Conservation (phyloP, 2,888 invertebrate species). For the Drosophila kambysellisi region DNA sequence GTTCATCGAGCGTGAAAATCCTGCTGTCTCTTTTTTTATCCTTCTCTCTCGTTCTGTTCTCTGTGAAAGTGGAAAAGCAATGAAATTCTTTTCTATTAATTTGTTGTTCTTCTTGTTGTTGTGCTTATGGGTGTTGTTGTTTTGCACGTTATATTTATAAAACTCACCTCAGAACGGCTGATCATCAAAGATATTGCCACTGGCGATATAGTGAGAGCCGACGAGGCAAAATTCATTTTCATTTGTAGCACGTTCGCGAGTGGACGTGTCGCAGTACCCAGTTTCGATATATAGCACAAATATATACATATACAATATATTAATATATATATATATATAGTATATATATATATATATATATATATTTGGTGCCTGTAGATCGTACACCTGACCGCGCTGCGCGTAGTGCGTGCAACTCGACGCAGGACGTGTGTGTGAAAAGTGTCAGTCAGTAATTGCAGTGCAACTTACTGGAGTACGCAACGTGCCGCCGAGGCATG, state of each 20-base stretch:
- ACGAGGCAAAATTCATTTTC: conserved; percentile 78
- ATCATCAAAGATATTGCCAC: conserved; percentile 66
- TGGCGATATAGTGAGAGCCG: conserved; percentile 30
- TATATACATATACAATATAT: conserved; percentile 28
- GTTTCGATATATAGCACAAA: conserved; percentile 48
- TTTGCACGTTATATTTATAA: conserved; percentile 74
- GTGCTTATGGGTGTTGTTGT: conserved; percentile 43
- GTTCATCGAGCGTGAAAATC: conserved; percentile 53
- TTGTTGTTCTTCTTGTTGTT: conserved; percentile 34
- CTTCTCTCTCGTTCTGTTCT: conserved; percentile 1
- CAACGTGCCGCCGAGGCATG: conserved; percentile 70
- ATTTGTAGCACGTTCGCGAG: conserved; percentile 79
- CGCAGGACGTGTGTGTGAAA: conserved; percentile 38
- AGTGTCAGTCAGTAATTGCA: conserved; percentile 3
- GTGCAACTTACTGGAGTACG: conserved; percentile 20
- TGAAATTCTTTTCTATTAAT: conserved; percentile 63
- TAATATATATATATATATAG: conserved; percentile 26
- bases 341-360: conserved; percentile 20
- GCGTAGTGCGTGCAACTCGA: conserved; percentile 54
- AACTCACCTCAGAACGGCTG: conserved; percentile 82
- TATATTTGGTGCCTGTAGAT: conserved; percentile 46
- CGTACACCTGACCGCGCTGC: conserved; percentile 60
- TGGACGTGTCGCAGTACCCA: conserved; percentile 71
- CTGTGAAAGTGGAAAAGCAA: conserved; percentile 53
- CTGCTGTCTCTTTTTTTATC: conserved; percentile 12